A percentile compares a stretch with the other conserved stretches of the same genome.
phyloP scores from a whole-genome alignment of 2,797 vertebrate genomes.

The Holocentrus rufus region DNA sequence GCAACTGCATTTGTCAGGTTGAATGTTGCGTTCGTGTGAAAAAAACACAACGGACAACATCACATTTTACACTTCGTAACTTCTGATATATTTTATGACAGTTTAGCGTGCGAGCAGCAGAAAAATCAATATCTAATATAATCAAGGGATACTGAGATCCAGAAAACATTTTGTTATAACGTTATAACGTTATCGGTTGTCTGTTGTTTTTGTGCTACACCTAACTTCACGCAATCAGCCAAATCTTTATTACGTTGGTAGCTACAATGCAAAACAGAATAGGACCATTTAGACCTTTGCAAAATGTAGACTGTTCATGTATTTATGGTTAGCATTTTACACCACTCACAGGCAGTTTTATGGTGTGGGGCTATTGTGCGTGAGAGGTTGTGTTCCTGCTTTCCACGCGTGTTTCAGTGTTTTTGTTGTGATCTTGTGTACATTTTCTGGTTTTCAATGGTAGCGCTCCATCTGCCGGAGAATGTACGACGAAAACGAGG shows the following conservation, averaged over 20 bases:
- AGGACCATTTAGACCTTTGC: slow-evolving; percentile 2
- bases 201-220: neutral
- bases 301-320: slow-evolving; percentile 25
- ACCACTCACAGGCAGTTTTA: neutral
- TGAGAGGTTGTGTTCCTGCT: neutral
- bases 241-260: neutral
- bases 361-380: neutral
- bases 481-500: slow-evolving; percentile 95
- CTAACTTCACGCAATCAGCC: slow-evolving; percentile 10
- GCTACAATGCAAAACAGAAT: neutral
- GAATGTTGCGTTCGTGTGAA: slow-evolving; percentile 22
- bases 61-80: neutral
- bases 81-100: neutral
- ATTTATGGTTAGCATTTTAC: neutral
- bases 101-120: neutral
- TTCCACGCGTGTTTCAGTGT: slow-evolving; percentile 23
- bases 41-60: neutral
- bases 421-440: slow-evolving; percentile 14
- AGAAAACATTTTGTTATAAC: no score
- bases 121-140: slow-evolving; percentile 5
- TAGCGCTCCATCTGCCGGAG: slow-evolving; percentile 92
- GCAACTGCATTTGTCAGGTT: slow-evolving; percentile 51
- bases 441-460: slow-evolving; percentile 47
- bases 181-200: no score
- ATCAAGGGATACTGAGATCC: neutral